These are phyloP conservation scores for Hemaris fuciformis DNA, from an alignment of 2,888 invertebrate genomes.

Conservation along the genomic window DNA sequence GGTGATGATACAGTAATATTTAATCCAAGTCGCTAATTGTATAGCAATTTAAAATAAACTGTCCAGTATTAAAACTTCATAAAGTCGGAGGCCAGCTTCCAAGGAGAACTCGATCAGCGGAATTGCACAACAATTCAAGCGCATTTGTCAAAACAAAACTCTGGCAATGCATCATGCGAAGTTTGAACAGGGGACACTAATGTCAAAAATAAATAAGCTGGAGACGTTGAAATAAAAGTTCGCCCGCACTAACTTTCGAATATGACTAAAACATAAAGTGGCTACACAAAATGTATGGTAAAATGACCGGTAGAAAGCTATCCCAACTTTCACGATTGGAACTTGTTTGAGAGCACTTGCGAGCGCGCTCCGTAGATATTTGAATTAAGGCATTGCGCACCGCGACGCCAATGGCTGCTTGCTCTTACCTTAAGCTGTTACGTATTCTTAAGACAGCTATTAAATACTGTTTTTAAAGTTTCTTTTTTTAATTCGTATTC, in stretches of 20 bases:
- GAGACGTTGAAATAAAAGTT: background rate
- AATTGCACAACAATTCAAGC: conserved; percentile 14
- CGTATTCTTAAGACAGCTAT: background rate
- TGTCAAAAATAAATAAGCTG: background rate
- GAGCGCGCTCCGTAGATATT: conserved; percentile 17
- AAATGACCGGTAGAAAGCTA: conserved; percentile 39
- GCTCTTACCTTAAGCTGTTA: background rate
- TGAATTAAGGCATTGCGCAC: conserved; percentile 20
- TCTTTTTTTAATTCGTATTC: no score
- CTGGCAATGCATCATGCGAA: background rate
- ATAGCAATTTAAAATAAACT: background rate
- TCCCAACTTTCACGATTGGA: conserved; percentile 47
- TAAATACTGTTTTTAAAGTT: background rate
- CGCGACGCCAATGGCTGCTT: background rate
- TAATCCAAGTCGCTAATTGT: no score
- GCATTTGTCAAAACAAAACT: conserved; percentile 16
- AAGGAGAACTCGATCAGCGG: background rate
- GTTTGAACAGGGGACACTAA: background rate
- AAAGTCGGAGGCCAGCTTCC: background rate
- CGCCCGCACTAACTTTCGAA: conserved; percentile 13
- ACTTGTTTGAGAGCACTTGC: conserved; percentile 40
- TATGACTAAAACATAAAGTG: conserved; percentile 15
- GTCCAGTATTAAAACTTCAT: background rate
- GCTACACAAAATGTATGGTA: conserved; percentile 20
- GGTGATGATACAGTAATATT: no score